Conservation (phyloP, 1,140 invertebrate genomes). For the Rhizoglyphus robini region DNA sequence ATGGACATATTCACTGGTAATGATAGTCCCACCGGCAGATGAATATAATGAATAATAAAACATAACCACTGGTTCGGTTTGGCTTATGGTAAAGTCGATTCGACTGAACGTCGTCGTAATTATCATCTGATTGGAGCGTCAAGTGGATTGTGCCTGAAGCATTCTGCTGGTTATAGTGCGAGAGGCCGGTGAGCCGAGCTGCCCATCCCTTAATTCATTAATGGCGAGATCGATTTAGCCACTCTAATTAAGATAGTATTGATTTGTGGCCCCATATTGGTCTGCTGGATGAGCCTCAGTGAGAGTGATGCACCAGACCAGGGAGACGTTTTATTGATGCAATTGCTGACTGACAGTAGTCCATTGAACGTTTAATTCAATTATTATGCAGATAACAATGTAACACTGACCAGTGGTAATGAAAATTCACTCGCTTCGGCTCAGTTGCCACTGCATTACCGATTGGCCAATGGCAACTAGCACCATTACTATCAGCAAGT, state of each 20-base stretch:
- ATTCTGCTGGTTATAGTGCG: background rate
- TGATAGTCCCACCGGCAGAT: background rate
- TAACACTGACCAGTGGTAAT: too few species aligned
- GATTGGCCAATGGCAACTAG: too few species aligned
- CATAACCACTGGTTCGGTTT: background rate
- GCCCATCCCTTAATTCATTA: conserved; percentile 7
- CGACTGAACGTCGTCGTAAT: background rate
- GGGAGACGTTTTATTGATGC: background rate
- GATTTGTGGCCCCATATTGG: conserved; percentile 7
- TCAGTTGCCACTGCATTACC: too few species aligned
- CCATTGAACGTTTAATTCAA: background rate
- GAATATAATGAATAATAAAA: background rate
- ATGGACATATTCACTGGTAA: too few species aligned
- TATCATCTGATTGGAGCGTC: conserved; percentile 12
- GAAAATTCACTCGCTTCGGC: too few species aligned
- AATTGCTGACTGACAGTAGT: background rate
- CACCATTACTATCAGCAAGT: too few species aligned
- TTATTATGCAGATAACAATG: background rate
- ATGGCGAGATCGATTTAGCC: background rate
- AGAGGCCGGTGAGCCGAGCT: background rate
- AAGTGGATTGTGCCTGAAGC: background rate
- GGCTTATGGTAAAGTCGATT: background rate
- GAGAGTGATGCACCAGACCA: too few species aligned
- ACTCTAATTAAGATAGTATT: conserved; percentile 12
- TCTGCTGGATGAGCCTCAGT: too few species aligned